Evolutionary conservation across 1,140 invertebrate genomes (phyloP).

Genomic region (Papilio glaucus): DNA sequence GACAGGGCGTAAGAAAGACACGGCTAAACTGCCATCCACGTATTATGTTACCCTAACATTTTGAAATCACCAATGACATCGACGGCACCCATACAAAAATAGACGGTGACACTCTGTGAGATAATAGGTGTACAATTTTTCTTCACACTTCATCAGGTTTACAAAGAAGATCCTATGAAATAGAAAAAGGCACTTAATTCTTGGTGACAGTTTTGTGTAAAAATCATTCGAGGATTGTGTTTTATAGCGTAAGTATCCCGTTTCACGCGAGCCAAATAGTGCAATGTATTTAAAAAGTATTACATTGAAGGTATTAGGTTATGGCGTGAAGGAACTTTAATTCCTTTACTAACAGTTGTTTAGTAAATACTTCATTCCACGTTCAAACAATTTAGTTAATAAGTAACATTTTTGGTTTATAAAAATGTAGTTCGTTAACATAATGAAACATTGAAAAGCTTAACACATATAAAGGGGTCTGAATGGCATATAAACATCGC

Average conservation of each 20-base stretch:
- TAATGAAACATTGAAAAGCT: slow-evolving; percentile 16
- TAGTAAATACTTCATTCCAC: slow-evolving; percentile 6
- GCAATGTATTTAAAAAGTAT: slow-evolving; percentile 41
- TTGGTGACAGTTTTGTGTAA: slow-evolving; percentile 73
- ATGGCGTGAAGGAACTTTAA: slow-evolving; percentile 33
- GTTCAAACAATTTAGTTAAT: slow-evolving; percentile 21
- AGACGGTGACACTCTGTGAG: slow-evolving; percentile 66
- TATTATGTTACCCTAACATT: slow-evolving; percentile 72
- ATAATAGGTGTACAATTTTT: slow-evolving; percentile 71
- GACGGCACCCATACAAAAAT: slow-evolving; percentile 69
- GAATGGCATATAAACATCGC: slow-evolving; percentile 56
- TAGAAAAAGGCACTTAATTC: slow-evolving; percentile 64
- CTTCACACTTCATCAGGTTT: slow-evolving; percentile 59
- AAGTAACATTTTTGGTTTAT: slow-evolving; percentile 20
- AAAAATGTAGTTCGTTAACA: slow-evolving; percentile 31
- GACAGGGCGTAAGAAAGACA: slow-evolving; percentile 48
- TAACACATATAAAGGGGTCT: slow-evolving; percentile 16
- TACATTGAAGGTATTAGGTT: slow-evolving; percentile 31
- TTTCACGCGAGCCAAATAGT: slow-evolving; percentile 55
- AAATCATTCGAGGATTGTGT: slow-evolving; percentile 59
- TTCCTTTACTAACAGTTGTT: slow-evolving; percentile 11
- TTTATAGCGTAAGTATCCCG: slow-evolving; percentile 52
- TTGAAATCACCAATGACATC: slow-evolving; percentile 76
- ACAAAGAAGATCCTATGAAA: slow-evolving; percentile 69
- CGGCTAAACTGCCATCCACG: slow-evolving; percentile 46